Conservation (phyloP, 2,797 vertebrate genomes). For the Pseudomugil tenellus region DNA sequence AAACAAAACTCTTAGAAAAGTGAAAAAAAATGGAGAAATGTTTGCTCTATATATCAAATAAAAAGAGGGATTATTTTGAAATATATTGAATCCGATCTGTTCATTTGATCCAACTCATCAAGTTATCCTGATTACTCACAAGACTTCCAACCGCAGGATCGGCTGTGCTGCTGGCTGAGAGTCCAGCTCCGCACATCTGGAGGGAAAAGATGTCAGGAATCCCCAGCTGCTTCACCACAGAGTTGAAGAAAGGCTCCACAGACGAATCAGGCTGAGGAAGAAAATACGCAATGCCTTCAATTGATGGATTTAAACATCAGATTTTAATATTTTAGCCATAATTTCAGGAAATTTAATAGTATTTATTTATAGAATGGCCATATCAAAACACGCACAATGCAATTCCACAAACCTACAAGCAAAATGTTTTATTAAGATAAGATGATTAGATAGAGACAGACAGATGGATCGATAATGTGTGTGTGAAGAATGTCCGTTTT, state of each 20-base stretch:
- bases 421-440: neutral
- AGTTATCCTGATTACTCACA: constrained; percentile 81
- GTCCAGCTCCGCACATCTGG: constrained; percentile 95
- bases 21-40: too few species aligned
- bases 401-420: neutral
- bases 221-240: constrained; percentile 87
- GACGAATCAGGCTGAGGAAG: constrained; percentile 88
- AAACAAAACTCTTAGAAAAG: too few species aligned
- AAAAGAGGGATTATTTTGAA: neutral
- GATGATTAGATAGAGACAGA: too few species aligned
- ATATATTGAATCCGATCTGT: neutral
- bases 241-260: constrained; percentile 95
- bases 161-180: constrained; percentile 78
- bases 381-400: neutral
- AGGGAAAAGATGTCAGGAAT: constrained; percentile 94
- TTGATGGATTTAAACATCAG: neutral
- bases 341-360: neutral
- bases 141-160: constrained; percentile 92
- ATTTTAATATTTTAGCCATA: neutral
- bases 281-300: constrained; percentile 8
- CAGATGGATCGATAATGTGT: too few species aligned
- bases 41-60: neutral
- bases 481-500: neutral
- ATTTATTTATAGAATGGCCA: neutral
- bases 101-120: constrained; percentile 1